Evolutionary conservation across 2,888 invertebrate genomes (phyloP), one percentile per base, ranked within the genome.

Genomic region (Byasa hedistus): DNA sequence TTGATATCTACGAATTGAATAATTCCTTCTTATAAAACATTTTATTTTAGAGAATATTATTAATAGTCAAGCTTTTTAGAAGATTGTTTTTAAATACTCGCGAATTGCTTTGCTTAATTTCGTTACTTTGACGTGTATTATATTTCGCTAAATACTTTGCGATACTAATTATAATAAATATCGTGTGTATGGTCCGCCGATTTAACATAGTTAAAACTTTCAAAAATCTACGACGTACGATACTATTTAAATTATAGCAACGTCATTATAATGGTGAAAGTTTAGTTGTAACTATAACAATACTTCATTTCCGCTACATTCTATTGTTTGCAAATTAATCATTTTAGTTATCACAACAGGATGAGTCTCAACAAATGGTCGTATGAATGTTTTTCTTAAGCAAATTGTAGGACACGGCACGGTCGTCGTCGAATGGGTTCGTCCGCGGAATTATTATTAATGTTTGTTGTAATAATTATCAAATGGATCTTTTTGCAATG

Each of bases 301-400:
- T 76, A 73, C 74, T 44, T 81, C 77, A 79, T 86, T 86, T 87
- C 80, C 84, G 80, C 79, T 73, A 75, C 66, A 68, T 69, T 75
- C 81, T 81, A 87, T 86, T 89, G 86, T 88, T 85, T 83, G 82
- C 78, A 82, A 87, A 86, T 86, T 83, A 81, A 73, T 82, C 79
- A 79, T 77, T 75, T 75, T 27, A 27, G 27, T 27, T 27, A 75
- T 75, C 75, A 75, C 77, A 75, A 73, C 76, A 72, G 70, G 73
- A 73, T 75, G 69, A 71, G 72, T 73, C 69, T 69, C 69, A 74
- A 60, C 63, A 67, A 67, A 60, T 72, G 68, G 44, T 59, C 69
- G 65, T 69, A 68, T 73, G 61, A 70, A 52, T 70, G 55, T 68
- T 65, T 60, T 69, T 65, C 68, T 66, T 64, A 66, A 65, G 63